Conservation (phyloP, 2,888 invertebrate genomes). For the Harpagoxenus sublaevis region DNA sequence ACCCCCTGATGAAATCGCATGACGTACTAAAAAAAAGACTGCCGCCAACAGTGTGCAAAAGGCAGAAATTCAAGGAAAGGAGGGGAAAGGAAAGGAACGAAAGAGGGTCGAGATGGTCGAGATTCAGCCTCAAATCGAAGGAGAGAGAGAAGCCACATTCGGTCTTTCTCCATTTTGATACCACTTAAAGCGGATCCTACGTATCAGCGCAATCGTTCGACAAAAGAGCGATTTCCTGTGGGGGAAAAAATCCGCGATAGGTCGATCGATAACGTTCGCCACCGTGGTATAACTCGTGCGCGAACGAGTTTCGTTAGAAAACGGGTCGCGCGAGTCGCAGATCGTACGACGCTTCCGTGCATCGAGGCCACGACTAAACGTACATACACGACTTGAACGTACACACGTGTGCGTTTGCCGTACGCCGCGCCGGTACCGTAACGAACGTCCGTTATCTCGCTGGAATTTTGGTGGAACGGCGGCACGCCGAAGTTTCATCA, state of each 20-base stretch:
- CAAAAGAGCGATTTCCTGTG: slow-evolving; percentile 14
- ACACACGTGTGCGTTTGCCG: background rate
- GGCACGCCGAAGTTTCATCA: slow-evolving; percentile 13
- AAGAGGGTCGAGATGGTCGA: slow-evolving; percentile 6
- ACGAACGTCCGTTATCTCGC: slow-evolving; percentile 28
- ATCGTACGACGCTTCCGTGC: slow-evolving; percentile 33
- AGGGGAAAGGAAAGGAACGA: background rate
- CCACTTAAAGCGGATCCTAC: slow-evolving; percentile 46
- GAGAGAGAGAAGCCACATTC: background rate
- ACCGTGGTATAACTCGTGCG: slow-evolving; percentile 40
- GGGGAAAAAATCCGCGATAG: slow-evolving; percentile 12
- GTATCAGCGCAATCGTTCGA: slow-evolving; percentile 60
- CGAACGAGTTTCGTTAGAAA: slow-evolving; percentile 59
- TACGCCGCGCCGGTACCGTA: background rate
- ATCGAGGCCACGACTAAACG: slow-evolving; percentile 52
- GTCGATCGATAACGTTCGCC: slow-evolving; percentile 47
- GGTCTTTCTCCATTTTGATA: slow-evolving; percentile 39
- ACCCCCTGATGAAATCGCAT: background rate
- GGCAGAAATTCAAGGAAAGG: background rate
- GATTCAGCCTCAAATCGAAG: slow-evolving; percentile 9
- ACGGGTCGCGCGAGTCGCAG: slow-evolving; percentile 52
- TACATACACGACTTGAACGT: background rate
- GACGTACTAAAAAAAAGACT: slow-evolving; percentile 35
- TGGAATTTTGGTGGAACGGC: slow-evolving; percentile 17
- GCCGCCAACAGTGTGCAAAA: background rate